Percentiles rank a stretch among this genome's conserved stretches.
These are phyloP conservation scores for Vulpes vulpes DNA, from an alignment of 2,113 vertebrate genomes.

Conservation along the genomic window DNA sequence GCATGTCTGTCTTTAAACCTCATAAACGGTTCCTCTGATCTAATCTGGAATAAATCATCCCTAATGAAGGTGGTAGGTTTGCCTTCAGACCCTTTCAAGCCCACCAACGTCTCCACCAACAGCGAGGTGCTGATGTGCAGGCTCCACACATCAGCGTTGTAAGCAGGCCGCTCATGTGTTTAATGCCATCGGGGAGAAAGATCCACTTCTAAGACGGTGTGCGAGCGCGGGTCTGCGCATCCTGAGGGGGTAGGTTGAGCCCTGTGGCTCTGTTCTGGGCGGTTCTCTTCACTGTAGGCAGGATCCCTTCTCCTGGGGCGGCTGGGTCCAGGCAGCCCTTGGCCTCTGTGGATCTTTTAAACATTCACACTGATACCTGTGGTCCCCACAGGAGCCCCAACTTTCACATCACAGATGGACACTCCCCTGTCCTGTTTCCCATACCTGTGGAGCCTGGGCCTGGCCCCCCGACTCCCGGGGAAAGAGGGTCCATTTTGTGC, in stretches of 20 bases:
- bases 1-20: conserved; percentile 72
- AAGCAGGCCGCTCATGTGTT: conserved; percentile 65
- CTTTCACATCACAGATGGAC: too few relatives aligned
- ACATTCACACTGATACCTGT: background rate
- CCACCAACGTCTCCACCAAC: conserved; percentile 38
- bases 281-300: background rate
- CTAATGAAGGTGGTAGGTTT: conserved; percentile 66
- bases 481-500: background rate
- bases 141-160: conserved; percentile 54
- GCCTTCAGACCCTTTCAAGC: conserved; percentile 57
- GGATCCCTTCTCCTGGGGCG: background rate
- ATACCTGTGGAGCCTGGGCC: background rate
- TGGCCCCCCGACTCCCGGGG: background rate
- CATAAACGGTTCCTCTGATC: conserved; percentile 77
- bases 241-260: fast-evolving
- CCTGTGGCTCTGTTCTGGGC: fast-evolving
- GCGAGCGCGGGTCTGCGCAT: background rate
- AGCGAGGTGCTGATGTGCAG: background rate
- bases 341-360: background rate
- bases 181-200: background rate
- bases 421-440: background rate
- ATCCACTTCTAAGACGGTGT: background rate
- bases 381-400: background rate
- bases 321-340: fast-evolving
- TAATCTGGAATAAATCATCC: conserved; percentile 74